Percentiles rank a stretch among this genome's conserved stretches.
Conservation (phyloP, 2,888 invertebrate genomes). For the Eretmocerus hayati region DNA sequence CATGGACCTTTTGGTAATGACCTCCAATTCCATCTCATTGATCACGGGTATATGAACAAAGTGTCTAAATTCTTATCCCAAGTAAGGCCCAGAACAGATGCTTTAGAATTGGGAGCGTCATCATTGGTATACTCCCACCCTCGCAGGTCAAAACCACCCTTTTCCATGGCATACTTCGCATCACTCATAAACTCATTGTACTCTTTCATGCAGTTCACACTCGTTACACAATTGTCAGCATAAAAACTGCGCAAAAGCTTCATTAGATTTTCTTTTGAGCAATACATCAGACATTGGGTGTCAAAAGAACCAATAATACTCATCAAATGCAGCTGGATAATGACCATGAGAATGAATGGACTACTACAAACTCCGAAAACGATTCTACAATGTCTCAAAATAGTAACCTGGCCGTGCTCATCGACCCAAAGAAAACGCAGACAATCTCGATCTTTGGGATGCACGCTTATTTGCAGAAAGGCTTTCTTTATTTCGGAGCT, state of each 20-base stretch:
- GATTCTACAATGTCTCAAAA: constrained; percentile 22
- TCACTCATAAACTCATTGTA: neutral
- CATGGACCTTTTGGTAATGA: neutral
- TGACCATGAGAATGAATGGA: constrained; percentile 1
- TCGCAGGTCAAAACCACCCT: neutral
- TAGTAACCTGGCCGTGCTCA: neutral
- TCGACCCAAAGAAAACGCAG: constrained; percentile 2
- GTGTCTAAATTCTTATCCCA: neutral
- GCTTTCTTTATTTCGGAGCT: constrained; percentile 14
- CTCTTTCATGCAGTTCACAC: neutral
- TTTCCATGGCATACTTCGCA: neutral
- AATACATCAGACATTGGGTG: neutral
- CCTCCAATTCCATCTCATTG: neutral
- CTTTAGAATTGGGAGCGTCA: neutral
- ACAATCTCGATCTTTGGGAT: constrained; percentile 13
- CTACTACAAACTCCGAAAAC: constrained; percentile 25
- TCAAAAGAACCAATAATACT: neutral
- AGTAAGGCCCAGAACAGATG: neutral
- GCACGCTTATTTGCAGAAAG: neutral
- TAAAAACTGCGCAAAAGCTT: constrained; percentile 1
- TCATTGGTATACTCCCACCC: neutral
- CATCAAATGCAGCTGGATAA: constrained; percentile 1
- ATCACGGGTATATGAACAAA: neutral
- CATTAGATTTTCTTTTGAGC: neutral
- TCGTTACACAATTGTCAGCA: constrained; percentile 3